Evolutionary conservation across 2,888 invertebrate genomes (phyloP).

Genomic region (Agrotis exclamationis): DNA sequence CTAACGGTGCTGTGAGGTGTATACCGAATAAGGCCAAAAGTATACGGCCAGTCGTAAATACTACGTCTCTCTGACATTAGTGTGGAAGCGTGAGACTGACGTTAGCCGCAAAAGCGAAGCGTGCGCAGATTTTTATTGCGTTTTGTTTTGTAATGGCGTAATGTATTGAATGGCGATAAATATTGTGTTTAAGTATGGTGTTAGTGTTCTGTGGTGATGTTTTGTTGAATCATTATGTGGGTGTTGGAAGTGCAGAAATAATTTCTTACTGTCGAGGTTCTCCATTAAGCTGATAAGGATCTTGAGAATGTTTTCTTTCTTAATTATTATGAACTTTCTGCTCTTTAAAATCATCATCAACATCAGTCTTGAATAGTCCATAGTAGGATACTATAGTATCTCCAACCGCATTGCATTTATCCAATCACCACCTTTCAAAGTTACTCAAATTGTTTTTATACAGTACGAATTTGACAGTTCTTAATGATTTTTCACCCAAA

Average conservation of each 20-base stretch:
- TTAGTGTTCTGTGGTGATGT: neutral
- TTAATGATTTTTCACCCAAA: too few species aligned
- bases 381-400: too few species aligned
- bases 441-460: too few species aligned
- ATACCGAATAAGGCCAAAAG: slow-evolving; percentile 58
- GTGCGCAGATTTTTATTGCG: slow-evolving; percentile 50
- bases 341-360: neutral
- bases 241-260: neutral
- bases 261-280: neutral
- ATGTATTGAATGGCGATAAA: slow-evolving; percentile 49
- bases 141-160: slow-evolving; percentile 41
- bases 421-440: too few species aligned
- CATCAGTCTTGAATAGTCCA: neutral
- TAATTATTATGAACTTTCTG: neutral
- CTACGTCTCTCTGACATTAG: slow-evolving; percentile 52
- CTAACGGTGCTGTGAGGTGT: slow-evolving; percentile 42
- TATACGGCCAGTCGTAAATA: slow-evolving; percentile 54
- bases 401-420: too few species aligned
- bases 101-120: slow-evolving; percentile 55
- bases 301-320: neutral
- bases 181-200: slow-evolving; percentile 24
- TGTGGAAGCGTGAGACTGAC: slow-evolving; percentile 60
- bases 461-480: too few species aligned
- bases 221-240: neutral
- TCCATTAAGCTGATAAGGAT: neutral